Percentiles rank a stretch among this genome's conserved stretches.
phyloP scores from a whole-genome alignment of 2,113 vertebrate genomes.

The Phylloscopus whistleri region DNA sequence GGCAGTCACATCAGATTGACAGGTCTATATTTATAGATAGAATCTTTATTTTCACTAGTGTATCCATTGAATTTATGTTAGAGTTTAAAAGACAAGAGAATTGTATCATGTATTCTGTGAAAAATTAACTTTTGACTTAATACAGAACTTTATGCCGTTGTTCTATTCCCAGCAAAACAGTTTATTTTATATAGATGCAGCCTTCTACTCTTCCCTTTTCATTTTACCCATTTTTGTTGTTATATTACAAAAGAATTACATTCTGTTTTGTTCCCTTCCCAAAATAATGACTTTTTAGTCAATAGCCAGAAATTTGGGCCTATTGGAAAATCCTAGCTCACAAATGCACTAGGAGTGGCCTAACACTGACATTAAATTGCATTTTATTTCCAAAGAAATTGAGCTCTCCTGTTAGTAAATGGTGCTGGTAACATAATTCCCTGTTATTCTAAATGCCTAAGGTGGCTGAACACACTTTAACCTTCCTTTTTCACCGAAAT shows the following conservation, averaged over 20 bases:
- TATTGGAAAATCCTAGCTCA: not conserved
- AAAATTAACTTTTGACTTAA: not conserved
- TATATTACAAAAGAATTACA: not conserved
- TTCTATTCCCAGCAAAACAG: not conserved
- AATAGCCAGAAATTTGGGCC: not conserved
- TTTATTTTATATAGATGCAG: not conserved
- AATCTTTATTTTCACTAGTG: not conserved
- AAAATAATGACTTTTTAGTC: not conserved
- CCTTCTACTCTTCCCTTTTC: not conserved
- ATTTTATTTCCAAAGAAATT: conserved; percentile 11
- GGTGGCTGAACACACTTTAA: not conserved
- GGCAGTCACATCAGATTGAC: not conserved
- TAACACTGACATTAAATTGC: not conserved
- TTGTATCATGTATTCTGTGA: not conserved
- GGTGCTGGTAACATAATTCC: not conserved
- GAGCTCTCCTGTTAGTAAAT: not conserved
- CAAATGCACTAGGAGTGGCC: not conserved
- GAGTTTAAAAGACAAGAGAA: not conserved
- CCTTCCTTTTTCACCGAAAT: not conserved
- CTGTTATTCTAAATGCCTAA: not conserved
- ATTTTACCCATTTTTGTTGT: not conserved
- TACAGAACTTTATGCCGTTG: not conserved
- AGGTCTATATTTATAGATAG: not conserved
- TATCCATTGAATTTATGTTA: not conserved
- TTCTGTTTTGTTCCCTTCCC: not conserved